phyloP scores from a whole-genome alignment of 2,113 vertebrate genomes.

The Rallus limicola region DNA sequence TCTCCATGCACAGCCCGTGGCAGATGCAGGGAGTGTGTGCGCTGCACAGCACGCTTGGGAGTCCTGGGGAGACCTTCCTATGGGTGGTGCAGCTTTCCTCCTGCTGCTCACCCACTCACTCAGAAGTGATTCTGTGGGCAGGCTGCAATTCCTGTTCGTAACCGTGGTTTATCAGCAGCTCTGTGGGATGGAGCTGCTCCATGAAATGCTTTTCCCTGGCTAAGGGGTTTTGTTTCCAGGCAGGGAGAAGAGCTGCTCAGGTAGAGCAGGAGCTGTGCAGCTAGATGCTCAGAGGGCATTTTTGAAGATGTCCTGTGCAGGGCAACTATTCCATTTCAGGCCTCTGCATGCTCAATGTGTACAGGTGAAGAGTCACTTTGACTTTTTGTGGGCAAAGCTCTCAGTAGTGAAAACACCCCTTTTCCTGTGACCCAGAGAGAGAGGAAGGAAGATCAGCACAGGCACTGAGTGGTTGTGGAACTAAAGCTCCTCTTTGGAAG shows the following conservation, averaged over 20 bases:
- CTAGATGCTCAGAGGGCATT: not conserved
- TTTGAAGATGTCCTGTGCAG: not conserved
- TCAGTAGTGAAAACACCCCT: not conserved
- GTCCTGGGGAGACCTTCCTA: not conserved
- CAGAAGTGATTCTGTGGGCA: not conserved
- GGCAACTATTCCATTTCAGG: not conserved
- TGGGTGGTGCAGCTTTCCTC: not conserved
- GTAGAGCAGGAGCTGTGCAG: not conserved
- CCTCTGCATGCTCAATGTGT: rapidly evolving
- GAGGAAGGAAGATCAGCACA: not conserved
- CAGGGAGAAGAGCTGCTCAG: not conserved
- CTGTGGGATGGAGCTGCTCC: not conserved
- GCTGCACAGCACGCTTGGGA: not conserved
- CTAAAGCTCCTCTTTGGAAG: not conserved
- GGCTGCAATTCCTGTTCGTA: not conserved
- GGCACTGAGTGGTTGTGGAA: not conserved
- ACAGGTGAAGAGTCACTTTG: not conserved
- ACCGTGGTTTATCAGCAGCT: not conserved
- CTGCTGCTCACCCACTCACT: rapidly evolving
- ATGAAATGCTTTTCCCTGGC: not conserved
- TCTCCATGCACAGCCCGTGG: not conserved
- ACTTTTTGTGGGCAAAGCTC: not conserved
- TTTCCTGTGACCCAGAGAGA: not conserved
- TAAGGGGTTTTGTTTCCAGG: not conserved
- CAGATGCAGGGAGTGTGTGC: not conserved